Conservation (phyloP, 1,140 invertebrate species). For the Pachypeltis micranthus region DNA sequence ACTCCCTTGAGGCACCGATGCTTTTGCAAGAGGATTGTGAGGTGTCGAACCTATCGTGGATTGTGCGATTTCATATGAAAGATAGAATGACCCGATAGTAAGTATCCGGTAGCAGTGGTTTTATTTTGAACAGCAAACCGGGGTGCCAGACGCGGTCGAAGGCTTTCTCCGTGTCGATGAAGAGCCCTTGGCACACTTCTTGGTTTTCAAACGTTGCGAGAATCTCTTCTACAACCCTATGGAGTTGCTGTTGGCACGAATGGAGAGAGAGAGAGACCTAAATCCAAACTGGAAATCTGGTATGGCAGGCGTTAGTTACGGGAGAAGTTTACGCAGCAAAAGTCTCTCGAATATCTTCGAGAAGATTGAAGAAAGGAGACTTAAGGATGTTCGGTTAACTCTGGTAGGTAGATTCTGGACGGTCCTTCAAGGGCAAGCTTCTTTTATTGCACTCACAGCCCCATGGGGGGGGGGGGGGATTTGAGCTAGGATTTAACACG, state of each 20-base stretch:
- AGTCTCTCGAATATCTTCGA: conserved; percentile 19
- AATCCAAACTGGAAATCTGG: conserved; percentile 3
- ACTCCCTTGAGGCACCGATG: too few species aligned
- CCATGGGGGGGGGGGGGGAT: too few species aligned
- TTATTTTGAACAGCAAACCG: not conserved
- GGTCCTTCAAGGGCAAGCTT: too few species aligned
- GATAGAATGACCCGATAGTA: not conserved
- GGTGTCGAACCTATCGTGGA: too few species aligned
- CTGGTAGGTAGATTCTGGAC: too few species aligned
- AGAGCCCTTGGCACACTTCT: not conserved
- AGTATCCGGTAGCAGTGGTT: not conserved
- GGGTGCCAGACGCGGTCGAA: not conserved
- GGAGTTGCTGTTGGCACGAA: not conserved
- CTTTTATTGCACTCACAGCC: too few species aligned
- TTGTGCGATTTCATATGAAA: not conserved
- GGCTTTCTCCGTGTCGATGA: conserved; percentile 7
- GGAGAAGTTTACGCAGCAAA: not conserved
- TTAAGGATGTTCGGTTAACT: too few species aligned
- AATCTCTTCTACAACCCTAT: not conserved
- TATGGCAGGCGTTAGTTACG: not conserved
- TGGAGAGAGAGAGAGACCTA: not conserved
- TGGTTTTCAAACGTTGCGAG: not conserved
- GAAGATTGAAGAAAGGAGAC: conserved; percentile 11
- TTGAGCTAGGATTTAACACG: too few species aligned
- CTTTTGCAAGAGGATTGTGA: too few species aligned